Evolutionary conservation across 2,797 vertebrate species (phyloP), one percentile per base, ranked within the genome.

Genomic region (Amblyraja radiata): DNA sequence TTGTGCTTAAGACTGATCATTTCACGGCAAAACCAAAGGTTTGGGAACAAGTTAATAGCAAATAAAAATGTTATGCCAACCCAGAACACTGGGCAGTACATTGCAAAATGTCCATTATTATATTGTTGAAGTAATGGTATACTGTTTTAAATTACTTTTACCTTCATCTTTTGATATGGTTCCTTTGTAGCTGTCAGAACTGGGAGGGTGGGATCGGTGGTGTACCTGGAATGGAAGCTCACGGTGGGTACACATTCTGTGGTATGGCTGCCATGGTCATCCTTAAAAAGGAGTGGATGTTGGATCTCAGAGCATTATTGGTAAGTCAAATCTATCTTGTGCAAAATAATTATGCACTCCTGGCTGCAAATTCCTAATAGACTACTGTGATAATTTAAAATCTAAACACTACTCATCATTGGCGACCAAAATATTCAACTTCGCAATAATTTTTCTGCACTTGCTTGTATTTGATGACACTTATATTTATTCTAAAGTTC

Each of bases 141-240:
- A 92, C 25, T 54, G 16, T 92, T 68, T 11, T n/a, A 76, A 92
- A 58, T 76, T 74, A 71, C 23, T 58, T 74, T 28, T 54, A 65
- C 5, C 23, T 13, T 36, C 36, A 8, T 73, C 25, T 68, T 25
- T 36, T 10, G 32, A 36, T 71, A 39, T 32, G 14, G 11, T 93
- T 86, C 81, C 54, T 80, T 58, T 93, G 6, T 94, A 99, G 99
- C 94, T 99, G 99, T 96, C 99, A 99, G 96, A 99, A 99, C 94
- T 99, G 99, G 99, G 99, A 99, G 94, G 99, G 99, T 0, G 99
- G 99, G 93, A 97, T 99, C 0, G 98, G 98, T 0, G 99, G 99
- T 0, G 97, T 99, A 93, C 98, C 98, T 0, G 99, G 99, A 54
- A 95, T 99, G 96, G 99, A 99, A 95, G 98, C 98, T 0, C 98